A percentile compares a stretch with the other conserved stretches of the same genome.
Conservation (phyloP, 2,888 invertebrate species). For the Chaetogeoica ovagalla region DNA sequence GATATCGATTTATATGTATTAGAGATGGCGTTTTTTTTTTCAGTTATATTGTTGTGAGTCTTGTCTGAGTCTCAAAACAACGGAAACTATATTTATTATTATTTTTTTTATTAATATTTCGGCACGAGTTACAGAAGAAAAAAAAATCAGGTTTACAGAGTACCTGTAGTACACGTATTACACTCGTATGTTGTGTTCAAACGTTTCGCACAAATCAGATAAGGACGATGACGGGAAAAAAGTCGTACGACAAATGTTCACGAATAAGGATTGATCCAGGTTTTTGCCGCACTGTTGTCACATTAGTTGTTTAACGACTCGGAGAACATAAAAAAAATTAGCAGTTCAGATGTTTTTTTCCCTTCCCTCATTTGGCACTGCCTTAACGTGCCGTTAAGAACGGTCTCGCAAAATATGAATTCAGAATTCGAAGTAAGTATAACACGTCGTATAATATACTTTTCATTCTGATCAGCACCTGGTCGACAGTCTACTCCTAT, state of each 20-base stretch:
- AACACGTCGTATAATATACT: background rate
- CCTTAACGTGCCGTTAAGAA: background rate
- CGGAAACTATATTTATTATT: slow-evolving; percentile 10
- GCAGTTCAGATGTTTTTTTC: slow-evolving; percentile 25
- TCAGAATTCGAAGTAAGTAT: slow-evolving; percentile 19
- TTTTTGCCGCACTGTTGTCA: slow-evolving; percentile 42
- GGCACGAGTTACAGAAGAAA: slow-evolving; percentile 8
- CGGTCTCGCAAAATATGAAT: slow-evolving; percentile 32
- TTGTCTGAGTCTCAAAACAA: slow-evolving; percentile 27
- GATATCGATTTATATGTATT: slow-evolving; percentile 13
- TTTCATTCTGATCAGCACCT: slow-evolving; percentile 4
- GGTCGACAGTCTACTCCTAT: background rate
- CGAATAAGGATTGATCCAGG: slow-evolving; percentile 50
- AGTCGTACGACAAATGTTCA: slow-evolving; percentile 38
- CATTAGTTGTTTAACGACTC: slow-evolving; percentile 47
- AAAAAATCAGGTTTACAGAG: slow-evolving; percentile 39
- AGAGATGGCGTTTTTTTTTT: slow-evolving; percentile 8
- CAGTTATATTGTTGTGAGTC: background rate
- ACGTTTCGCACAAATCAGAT: slow-evolving; percentile 46
- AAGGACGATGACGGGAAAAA: slow-evolving; percentile 31
- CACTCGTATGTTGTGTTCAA: background rate
- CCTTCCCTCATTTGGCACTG: slow-evolving; percentile 28
- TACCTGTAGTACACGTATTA: background rate
- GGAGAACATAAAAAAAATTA: slow-evolving; percentile 49
- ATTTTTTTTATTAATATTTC: slow-evolving; percentile 31